phyloP scores from a whole-genome alignment of 2,888 invertebrate genomes.

The Syritta pipiens region DNA sequence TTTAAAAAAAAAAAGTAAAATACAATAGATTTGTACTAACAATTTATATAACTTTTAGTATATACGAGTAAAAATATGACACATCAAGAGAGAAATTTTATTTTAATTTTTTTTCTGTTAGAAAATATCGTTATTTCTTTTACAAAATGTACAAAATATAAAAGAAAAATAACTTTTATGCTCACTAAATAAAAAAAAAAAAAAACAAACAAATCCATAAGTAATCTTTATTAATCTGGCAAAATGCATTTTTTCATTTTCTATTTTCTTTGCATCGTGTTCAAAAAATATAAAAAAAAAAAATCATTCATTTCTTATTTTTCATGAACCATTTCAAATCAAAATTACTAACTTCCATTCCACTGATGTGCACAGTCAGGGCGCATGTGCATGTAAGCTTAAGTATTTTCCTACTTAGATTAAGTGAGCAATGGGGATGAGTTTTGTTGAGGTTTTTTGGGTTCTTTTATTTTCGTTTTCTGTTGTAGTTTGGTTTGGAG shows the following conservation, averaged over 20 bases:
- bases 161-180: conserved; percentile 45
- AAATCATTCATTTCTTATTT: background rate
- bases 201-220: conserved; percentile 15
- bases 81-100: conserved; percentile 21
- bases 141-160: conserved; percentile 61
- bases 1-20: conserved; percentile 10
- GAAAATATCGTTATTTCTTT: conserved; percentile 39
- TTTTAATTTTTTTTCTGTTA: background rate
- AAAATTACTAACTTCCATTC: conserved; percentile 42
- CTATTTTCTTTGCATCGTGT: conserved; percentile 19
- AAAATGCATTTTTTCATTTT: conserved; percentile 49
- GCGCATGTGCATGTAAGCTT: conserved; percentile 52
- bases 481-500: no score
- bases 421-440: conserved; percentile 62
- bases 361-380: conserved; percentile 23
- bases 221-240: conserved; percentile 45
- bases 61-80: conserved; percentile 13
- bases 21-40: conserved; percentile 49
- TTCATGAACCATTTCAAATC: conserved; percentile 5
- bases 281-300: background rate
- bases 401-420: conserved; percentile 14
- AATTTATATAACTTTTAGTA: conserved; percentile 30
- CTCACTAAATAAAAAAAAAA: conserved; percentile 44
- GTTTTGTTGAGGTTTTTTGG: conserved; percentile 34
- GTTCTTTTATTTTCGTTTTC: background rate